These are phyloP conservation scores for honey bee (Apis mellifera) DNA, from an alignment of 1,140 invertebrate species.

Conservation along the genomic window DNA sequence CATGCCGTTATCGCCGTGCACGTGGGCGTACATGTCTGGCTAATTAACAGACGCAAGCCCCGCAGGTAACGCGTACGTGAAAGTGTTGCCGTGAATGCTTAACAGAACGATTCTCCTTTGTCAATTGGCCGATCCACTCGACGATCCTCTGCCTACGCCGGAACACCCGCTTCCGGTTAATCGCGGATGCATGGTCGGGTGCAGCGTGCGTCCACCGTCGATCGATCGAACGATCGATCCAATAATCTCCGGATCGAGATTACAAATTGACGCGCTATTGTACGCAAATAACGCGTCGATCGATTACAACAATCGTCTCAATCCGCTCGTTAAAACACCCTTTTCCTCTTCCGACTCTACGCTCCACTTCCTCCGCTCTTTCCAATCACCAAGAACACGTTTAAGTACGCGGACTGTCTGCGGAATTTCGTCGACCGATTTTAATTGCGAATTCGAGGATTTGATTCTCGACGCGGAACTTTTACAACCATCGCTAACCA, in stretches of 20 bases:
- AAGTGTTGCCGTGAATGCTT: slow-evolving; percentile 26
- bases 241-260: not conserved
- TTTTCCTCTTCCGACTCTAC: no score
- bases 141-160: slow-evolving; percentile 38
- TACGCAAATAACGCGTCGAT: slow-evolving; percentile 36
- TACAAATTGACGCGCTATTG: slow-evolving; percentile 25
- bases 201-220: not conserved
- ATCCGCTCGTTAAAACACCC: slow-evolving; percentile 28
- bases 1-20: slow-evolving; percentile 78
- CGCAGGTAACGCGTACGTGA: slow-evolving; percentile 24
- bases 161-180: slow-evolving; percentile 30
- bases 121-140: slow-evolving; percentile 40
- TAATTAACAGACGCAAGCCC: slow-evolving; percentile 53
- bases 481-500: not conserved
- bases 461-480: not conserved
- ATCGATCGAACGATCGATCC: slow-evolving; percentile 25
- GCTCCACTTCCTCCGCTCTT: not conserved
- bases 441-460: slow-evolving; percentile 36
- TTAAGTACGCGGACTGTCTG: slow-evolving; percentile 6
- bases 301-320: slow-evolving; percentile 11
- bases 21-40: slow-evolving; percentile 76
- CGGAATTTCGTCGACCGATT: slow-evolving; percentile 21
- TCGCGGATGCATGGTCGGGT: slow-evolving; percentile 3
- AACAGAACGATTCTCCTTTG: slow-evolving; percentile 22
- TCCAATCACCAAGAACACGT: slow-evolving; percentile 30